Conservation (phyloP, 1,140 invertebrate genomes). For the Drosophila sp. region DNA sequence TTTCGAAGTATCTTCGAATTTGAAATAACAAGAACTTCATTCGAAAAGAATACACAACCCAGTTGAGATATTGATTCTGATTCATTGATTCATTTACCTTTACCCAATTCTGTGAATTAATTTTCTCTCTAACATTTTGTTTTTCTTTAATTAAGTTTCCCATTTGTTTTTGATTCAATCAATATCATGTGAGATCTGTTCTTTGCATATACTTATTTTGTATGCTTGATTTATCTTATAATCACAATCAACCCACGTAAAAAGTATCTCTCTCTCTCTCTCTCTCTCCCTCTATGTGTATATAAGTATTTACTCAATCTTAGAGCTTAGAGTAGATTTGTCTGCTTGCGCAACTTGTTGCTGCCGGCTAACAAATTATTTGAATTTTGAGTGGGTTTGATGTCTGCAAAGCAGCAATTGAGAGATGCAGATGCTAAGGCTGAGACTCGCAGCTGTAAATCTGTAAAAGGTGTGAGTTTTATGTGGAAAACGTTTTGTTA, state of each 20-base stretch:
- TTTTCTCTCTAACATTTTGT: neutral
- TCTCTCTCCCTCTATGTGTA: neutral
- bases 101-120: neutral
- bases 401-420: slow-evolving; percentile 49
- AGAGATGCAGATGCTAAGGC: slow-evolving; percentile 44
- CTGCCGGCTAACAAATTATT: slow-evolving; percentile 65
- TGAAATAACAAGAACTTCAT: neutral
- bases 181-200: slow-evolving; percentile 18
- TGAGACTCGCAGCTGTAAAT: slow-evolving; percentile 27
- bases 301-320: slow-evolving; percentile 45
- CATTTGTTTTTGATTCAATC: slow-evolving; percentile 41
- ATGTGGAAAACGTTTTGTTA: slow-evolving; percentile 78
- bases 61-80: neutral
- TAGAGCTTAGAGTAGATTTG: slow-evolving; percentile 38
- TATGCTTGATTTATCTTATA: slow-evolving; percentile 45
- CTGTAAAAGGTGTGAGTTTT: slow-evolving; percentile 72
- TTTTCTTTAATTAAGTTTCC: slow-evolving; percentile 19
- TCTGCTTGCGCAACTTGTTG: slow-evolving; percentile 63
- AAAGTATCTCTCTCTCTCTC: neutral
- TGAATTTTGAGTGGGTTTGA: slow-evolving; percentile 74
- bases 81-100: neutral
- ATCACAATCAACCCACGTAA: slow-evolving; percentile 61
- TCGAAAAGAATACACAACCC: neutral
- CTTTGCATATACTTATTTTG: slow-evolving; percentile 8
- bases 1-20: neutral